phyloP scores from a whole-genome alignment of 2,888 invertebrate genomes.

The Andrena bucephala region DNA sequence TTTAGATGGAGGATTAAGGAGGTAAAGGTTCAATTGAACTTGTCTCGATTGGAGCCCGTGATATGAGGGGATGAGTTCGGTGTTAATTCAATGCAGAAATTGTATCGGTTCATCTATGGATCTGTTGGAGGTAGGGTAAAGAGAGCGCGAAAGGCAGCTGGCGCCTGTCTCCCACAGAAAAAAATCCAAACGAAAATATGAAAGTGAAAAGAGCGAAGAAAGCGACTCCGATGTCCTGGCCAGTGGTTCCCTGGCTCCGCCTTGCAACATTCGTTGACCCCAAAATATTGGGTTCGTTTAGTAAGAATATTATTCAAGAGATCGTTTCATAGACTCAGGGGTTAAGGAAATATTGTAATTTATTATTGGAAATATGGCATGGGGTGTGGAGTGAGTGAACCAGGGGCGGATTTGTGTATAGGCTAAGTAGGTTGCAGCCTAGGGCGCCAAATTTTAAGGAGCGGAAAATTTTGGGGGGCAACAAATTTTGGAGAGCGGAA shows the following conservation, averaged over 20 bases:
- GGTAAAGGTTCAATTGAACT: not conserved
- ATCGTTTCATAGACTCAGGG: not conserved
- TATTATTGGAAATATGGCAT: too few species aligned
- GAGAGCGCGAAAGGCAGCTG: constrained; percentile 57
- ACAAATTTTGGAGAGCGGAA: too few species aligned
- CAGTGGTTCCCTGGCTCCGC: constrained; percentile 74
- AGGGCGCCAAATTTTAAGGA: too few species aligned
- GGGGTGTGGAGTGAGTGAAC: too few species aligned
- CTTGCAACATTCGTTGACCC: constrained; percentile 73
- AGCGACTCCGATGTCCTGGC: constrained; percentile 75
- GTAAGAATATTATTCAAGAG: not conserved
- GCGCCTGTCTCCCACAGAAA: constrained; percentile 49
- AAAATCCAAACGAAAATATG: constrained; percentile 78
- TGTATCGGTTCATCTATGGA: not conserved
- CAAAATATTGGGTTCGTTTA: constrained; percentile 64
- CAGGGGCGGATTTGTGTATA: too few species aligned
- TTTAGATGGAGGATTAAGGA: not conserved
- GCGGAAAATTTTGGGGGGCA: too few species aligned
- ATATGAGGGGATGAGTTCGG: not conserved
- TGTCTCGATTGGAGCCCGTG: not conserved
- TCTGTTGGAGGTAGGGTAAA: constrained; percentile 6
- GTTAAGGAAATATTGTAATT: too few species aligned
- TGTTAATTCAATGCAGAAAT: constrained; percentile 19
- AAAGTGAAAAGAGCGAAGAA: constrained; percentile 82
- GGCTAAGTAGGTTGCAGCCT: too few species aligned